Evolutionary conservation across 2,888 invertebrate species (phyloP).

Genomic region (Drosophila cognata): DNA sequence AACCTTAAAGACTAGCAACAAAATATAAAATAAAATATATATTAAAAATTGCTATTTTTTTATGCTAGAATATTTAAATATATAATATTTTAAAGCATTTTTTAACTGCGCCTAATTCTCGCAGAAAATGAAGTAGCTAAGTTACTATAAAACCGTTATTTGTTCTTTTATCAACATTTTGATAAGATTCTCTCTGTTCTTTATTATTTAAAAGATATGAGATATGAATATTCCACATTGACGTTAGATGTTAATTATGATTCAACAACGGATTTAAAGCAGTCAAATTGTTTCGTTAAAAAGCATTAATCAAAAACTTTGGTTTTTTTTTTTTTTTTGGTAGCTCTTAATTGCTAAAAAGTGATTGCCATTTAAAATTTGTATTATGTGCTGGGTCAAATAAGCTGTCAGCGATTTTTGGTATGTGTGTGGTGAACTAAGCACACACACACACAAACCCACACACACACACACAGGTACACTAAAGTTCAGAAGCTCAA

Average conservation of each 20-base stretch:
- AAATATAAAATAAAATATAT: not conserved
- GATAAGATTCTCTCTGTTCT: not conserved
- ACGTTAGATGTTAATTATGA: not conserved
- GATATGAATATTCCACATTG: not conserved
- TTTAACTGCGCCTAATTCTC: not conserved
- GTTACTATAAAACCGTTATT: not conserved
- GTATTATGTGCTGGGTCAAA: not conserved
- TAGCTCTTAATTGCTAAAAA: not conserved
- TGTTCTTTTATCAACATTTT: not conserved
- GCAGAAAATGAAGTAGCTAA: not conserved
- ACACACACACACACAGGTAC: not conserved
- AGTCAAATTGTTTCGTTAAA: not conserved
- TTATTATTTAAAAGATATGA: not conserved
- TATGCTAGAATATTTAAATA: not conserved
- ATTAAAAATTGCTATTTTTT: not conserved
- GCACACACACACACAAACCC: constrained; percentile 1
- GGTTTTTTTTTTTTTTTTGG: not conserved
- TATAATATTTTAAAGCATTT: not conserved
- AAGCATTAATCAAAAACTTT: not conserved
- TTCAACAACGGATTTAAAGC: not conserved
- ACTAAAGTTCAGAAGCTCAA: not conserved
- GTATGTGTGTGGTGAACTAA: not conserved
- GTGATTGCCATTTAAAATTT: not conserved
- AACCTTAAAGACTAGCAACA: not conserved
- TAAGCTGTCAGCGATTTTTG: not conserved